Percentiles rank a stretch among this genome's conserved stretches.
phyloP scores from a whole-genome alignment of 2,797 vertebrate species.

The Apodemus agrarius region DNA sequence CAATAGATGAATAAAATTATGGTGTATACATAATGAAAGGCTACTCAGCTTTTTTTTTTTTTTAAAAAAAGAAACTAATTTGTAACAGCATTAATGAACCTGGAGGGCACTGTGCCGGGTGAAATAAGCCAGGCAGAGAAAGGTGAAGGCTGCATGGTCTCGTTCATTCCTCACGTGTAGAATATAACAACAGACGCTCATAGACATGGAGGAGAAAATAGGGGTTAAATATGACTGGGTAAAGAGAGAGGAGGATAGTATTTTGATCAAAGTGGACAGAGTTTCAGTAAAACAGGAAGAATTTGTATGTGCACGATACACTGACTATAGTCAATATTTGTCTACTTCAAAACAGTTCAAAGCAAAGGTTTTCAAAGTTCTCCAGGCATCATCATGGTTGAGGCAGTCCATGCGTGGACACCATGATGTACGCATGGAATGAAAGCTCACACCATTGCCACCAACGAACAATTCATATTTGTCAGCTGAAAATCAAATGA shows the following conservation, averaged over 20 bases:
- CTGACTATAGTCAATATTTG: neutral
- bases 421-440: neutral
- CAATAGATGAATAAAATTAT: neutral
- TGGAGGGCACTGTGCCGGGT: neutral
- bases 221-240: neutral
- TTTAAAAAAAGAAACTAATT: neutral
- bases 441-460: neutral
- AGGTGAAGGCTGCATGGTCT: neutral
- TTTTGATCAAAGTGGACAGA: neutral
- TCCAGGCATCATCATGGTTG: neutral
- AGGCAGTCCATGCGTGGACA: neutral
- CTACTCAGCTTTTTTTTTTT: neutral
- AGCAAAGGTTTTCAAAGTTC: neutral
- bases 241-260: neutral
- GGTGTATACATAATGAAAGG: neutral
- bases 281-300: neutral
- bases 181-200: neutral
- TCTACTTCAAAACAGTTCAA: neutral
- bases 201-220: neutral
- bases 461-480: neutral
- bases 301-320: neutral
- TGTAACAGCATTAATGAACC: neutral
- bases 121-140: neutral
- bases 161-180: neutral
- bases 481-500: neutral